Evolutionary conservation across 2,797 vertebrate species (phyloP), one percentile per base, ranked within the genome.

Genomic region (Chloroceryle amazona): DNA sequence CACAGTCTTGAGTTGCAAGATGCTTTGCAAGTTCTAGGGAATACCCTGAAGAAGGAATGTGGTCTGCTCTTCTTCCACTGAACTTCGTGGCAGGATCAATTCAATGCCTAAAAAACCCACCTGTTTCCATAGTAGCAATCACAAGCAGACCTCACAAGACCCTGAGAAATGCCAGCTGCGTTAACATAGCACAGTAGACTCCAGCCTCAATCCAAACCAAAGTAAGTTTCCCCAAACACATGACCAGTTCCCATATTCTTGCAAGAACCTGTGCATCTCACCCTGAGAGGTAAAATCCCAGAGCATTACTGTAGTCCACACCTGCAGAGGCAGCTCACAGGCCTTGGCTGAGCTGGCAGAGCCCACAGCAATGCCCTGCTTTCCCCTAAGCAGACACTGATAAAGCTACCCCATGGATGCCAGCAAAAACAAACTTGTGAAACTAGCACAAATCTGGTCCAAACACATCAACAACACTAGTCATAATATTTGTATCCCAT

Each of bases 361-460:
- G 46, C 29, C 29, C 33, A 62, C 2, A 1, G 23, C 61, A 81
- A 18, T 4, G 10, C 17, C 37, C n/a, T 33, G 35, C 41, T 37
- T 47, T 57, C 37, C 73, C 49, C 28, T 49, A 41, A 79, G 33
- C 39, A 70, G 37, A 31, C 55, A 42, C 31, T 9, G 28, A 11
- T 25, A 26, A 73, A 8, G 10, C 28, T 66, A 39, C 3, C n/a
- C 28, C 11, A 7, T 1, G 2, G 25, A 60, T 15, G 29, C 6
- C 47, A 71, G 23, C 31, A 52, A 63, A 67, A 66, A 13, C 3
- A 10, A 41, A 49, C 13, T 31, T n/a, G 10, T 10, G 71, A 78
- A 21, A 60, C 10, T 6, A 4, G n/a, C 6, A 57, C 16, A 31
- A 0, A 58, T 7, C 8, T 1, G 1, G 17, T 11, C 44, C 37